phyloP scores from a whole-genome alignment of 2,113 vertebrate species.

The Pterocles burchelli region DNA sequence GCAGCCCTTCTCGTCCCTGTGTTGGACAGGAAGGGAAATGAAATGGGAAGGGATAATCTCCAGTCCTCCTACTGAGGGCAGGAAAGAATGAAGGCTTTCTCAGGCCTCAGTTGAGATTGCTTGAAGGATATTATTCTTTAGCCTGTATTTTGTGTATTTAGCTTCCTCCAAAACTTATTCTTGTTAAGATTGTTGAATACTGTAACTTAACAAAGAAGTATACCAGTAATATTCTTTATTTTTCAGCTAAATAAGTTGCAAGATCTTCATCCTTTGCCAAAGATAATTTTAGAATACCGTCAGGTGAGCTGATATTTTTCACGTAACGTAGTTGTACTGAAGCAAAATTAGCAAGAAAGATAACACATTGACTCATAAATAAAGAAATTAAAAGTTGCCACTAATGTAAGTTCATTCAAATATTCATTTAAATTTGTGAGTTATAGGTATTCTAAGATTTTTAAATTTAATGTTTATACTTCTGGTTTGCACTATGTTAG shows the following conservation, averaged over 20 bases:
- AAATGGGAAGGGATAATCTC: background rate
- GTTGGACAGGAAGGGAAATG: background rate
- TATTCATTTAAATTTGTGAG: background rate
- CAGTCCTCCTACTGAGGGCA: background rate
- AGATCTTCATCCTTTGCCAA: conserved; percentile 90
- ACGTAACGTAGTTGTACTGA: background rate
- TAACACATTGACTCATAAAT: background rate
- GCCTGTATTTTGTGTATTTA: background rate
- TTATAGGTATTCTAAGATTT: background rate
- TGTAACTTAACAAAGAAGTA: background rate
- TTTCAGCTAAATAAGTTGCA: conserved; percentile 84
- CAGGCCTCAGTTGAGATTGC: background rate
- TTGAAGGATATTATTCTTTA: background rate
- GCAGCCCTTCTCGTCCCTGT: background rate
- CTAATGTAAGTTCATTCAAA: background rate
- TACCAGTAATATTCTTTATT: background rate
- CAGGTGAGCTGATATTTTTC: conserved; percentile 74
- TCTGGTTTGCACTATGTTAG: background rate
- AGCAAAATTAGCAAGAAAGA: background rate
- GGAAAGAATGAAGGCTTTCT: background rate
- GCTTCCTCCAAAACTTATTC: background rate
- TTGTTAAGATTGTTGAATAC: background rate
- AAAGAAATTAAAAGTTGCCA: background rate
- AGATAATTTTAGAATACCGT: conserved; percentile 89
- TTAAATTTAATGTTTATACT: background rate